Percentiles rank a stretch among this genome's conserved stretches.
phyloP scores from a whole-genome alignment of 1,140 invertebrate genomes.

The Conus betulinus region DNA sequence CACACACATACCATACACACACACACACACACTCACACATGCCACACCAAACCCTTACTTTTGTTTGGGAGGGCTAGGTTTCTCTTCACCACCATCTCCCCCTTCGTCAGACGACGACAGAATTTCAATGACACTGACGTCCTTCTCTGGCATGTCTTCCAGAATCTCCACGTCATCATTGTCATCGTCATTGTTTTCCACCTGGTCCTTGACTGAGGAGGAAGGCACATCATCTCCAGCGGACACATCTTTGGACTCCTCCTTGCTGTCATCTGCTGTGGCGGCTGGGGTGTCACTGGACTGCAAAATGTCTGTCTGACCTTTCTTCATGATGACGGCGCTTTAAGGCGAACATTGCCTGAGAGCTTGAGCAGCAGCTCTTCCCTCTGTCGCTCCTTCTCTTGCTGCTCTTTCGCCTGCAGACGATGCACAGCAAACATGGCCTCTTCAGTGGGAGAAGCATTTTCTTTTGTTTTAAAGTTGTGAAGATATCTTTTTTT shows the following conservation, averaged over 20 bases:
- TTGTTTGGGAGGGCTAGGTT: background rate
- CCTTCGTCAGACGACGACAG: background rate
- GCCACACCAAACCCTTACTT: background rate
- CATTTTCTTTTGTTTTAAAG: no score
- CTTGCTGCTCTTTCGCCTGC: background rate
- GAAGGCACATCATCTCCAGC: background rate
- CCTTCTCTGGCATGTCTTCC: background rate
- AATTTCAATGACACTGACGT: background rate
- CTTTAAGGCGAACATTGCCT: slow-evolving; percentile 52
- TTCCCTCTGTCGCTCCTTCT: slow-evolving; percentile 59
- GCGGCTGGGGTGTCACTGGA: background rate
- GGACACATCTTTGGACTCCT: background rate
- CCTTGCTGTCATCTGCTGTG: background rate
- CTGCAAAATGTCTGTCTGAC: background rate
- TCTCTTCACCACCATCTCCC: background rate
- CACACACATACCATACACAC: no score
- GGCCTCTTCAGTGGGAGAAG: no score
- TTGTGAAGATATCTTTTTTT: no score
- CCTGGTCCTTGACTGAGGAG: background rate
- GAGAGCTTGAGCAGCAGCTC: slow-evolving; percentile 64
- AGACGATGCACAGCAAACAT: background rate
- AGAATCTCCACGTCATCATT: background rate
- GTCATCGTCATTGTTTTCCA: background rate
- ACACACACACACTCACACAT: background rate
- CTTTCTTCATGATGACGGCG: slow-evolving; percentile 46